phyloP scores from a whole-genome alignment of 1,140 invertebrate genomes.

The Hermatobates lingyangjiaoensis region DNA sequence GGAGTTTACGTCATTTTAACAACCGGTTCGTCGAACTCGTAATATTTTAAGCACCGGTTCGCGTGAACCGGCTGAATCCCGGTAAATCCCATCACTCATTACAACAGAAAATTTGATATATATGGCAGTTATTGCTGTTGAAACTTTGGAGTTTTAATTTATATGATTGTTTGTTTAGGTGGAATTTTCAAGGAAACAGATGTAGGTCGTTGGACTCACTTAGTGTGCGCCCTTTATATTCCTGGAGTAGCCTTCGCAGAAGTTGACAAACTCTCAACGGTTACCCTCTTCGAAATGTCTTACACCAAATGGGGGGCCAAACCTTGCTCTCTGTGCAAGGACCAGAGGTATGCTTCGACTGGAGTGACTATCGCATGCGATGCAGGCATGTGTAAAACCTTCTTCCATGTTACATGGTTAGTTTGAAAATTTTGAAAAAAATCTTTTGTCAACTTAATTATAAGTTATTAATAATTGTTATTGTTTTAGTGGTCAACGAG shows the following conservation, averaged over 20 bases:
- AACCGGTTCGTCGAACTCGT: too few relatives aligned
- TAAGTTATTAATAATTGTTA: not conserved
- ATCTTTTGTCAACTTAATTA: not conserved
- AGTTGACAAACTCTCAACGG: slow-evolving; percentile 64
- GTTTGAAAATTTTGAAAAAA: slow-evolving; percentile 4
- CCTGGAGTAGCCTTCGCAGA: slow-evolving; percentile 94
- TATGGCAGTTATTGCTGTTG: not conserved
- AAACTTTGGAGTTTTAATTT: too few relatives aligned
- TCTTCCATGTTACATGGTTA: slow-evolving; percentile 94
- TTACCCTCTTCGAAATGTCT: slow-evolving; percentile 88
- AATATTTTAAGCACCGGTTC: too few relatives aligned
- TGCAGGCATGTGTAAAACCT: slow-evolving; percentile 90
- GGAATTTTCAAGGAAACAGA: slow-evolving; percentile 94
- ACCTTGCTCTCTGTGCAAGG: slow-evolving; percentile 67
- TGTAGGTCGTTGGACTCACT: slow-evolving; percentile 91
- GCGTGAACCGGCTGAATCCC: too few relatives aligned
- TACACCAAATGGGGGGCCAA: slow-evolving; percentile 89
- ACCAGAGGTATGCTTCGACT: slow-evolving; percentile 64
- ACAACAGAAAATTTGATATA: not conserved
- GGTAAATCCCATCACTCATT: not conserved
- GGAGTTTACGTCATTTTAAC: too few relatives aligned
- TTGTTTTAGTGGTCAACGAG: slow-evolving; percentile 61
- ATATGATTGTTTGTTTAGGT: slow-evolving; percentile 39
- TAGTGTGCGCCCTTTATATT: slow-evolving; percentile 90
- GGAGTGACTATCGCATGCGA: slow-evolving; percentile 94